Percentiles rank a stretch among this genome's conserved stretches.
Conservation (phyloP, 2,888 invertebrate genomes). For the Xylota sylvarum region DNA sequence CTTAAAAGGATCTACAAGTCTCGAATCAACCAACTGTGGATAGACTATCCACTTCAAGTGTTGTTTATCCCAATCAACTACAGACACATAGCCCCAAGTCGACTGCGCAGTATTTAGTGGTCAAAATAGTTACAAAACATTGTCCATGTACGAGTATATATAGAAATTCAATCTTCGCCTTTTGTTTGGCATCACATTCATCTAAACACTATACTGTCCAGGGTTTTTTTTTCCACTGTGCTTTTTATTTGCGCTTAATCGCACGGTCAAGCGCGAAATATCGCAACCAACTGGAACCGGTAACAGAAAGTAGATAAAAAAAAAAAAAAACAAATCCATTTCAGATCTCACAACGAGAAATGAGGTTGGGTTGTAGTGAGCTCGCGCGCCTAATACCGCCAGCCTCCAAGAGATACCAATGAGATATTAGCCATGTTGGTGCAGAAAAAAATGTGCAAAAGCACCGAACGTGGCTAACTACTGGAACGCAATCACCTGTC, state of each 20-base stretch:
- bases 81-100: constrained; percentile 10
- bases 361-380: constrained; percentile 48
- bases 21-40: constrained; percentile 30
- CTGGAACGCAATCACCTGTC: constrained; percentile 67
- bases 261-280: constrained; percentile 82
- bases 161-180: constrained; percentile 44
- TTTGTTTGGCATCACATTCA: constrained; percentile 34
- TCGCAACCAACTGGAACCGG: constrained; percentile 80
- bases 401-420: constrained; percentile 40
- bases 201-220: constrained; percentile 15
- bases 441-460: constrained; percentile 44
- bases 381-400: constrained; percentile 36
- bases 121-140: constrained; percentile 51
- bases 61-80: constrained; percentile 41
- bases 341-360: constrained; percentile 55
- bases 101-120: constrained; percentile 41
- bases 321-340: constrained; percentile 46
- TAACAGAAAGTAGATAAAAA: constrained; percentile 55
- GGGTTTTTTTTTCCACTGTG: neutral
- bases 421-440: constrained; percentile 41
- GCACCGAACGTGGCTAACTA: constrained; percentile 49
- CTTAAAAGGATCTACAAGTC: constrained; percentile 51
- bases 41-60: constrained; percentile 21
- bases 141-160: constrained; percentile 7
- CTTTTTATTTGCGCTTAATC: constrained; percentile 79